Conservation (phyloP, 2,113 vertebrate genomes). For the Pandion haliaetus region DNA sequence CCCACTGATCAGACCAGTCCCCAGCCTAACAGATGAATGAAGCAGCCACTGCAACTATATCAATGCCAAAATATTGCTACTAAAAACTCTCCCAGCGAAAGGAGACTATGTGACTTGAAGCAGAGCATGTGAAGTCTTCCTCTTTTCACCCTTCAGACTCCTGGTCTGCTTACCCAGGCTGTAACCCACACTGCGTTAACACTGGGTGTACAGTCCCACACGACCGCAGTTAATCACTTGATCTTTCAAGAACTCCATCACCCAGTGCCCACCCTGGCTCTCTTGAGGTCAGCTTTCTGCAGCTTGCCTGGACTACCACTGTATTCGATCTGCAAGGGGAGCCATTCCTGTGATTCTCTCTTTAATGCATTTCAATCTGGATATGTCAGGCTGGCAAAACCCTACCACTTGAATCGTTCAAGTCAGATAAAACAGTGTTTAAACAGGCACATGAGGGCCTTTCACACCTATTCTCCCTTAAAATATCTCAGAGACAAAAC, state of each 20-base stretch:
- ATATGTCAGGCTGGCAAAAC: not conserved
- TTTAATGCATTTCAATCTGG: not conserved
- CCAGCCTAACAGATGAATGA: rapidly evolving
- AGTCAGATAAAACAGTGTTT: constrained; percentile 3
- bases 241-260: not conserved
- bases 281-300: not conserved
- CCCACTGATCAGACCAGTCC: not conserved
- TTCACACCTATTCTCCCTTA: constrained; percentile 7
- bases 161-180: not conserved
- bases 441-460: not conserved
- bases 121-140: not conserved
- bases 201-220: not conserved
- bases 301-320: not conserved
- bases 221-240: not conserved
- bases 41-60: not conserved
- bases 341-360: not conserved
- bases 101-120: not conserved
- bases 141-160: not conserved
- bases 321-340: not conserved
- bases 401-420: not conserved
- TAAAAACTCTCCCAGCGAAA: not conserved
- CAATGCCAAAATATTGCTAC: rapidly evolving
- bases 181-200: not conserved
- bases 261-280: not conserved
- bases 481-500: not conserved